Evolutionary conservation across 2,888 invertebrate species (phyloP), one percentile per base, ranked within the genome.

Genomic region (Noctuana brunneofusca): DNA sequence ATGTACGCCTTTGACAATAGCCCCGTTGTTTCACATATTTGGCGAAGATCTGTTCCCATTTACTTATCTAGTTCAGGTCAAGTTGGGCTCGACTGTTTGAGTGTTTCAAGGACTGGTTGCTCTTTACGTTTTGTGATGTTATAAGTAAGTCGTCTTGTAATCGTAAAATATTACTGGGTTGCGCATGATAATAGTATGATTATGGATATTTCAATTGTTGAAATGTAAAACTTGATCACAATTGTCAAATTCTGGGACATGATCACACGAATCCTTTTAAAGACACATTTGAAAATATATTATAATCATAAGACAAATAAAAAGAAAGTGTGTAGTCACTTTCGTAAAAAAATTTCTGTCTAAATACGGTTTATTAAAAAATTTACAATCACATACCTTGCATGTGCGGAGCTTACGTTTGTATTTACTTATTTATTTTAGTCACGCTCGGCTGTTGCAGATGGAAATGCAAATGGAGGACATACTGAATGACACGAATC

Each of bases 1-100:
- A 52, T 56, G 11, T 30, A 63, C 50, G 41, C 41, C 38, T 35
- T 57, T 49, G 57, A 50, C 56, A 62, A 38, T 32, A 18, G 60
- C 60, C 24, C 18, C 24, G 52, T 52, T 59, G 49, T 49, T 56
- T 41, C 49, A 41, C 49, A 38, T 50, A 38, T 63, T 56, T 41
- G 49, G 41, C 22, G 35, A 48, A 55, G 54, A 55, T 62, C 54
- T 63, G 41, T 9, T 22, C 27, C 38, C 56, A 56, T 50, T 20
- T 63, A 56, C 41, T 63, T 63, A 63, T 62, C 43, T 60, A 32
- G 60, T 62, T 55, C 14, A 38, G 55, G 48, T 55, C 49, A 49
- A 55, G 62, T 55, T 38, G 48, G 14, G 20, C 22, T 55, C 27
- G 27, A 57, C 20, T 48, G 11, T 24, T 18, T 24, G 11, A 49